Percentiles rank a stretch among this genome's conserved stretches.
These are phyloP conservation scores for Chloromyia formosa DNA, from an alignment of 2,888 invertebrate genomes.

Conservation along the genomic window DNA sequence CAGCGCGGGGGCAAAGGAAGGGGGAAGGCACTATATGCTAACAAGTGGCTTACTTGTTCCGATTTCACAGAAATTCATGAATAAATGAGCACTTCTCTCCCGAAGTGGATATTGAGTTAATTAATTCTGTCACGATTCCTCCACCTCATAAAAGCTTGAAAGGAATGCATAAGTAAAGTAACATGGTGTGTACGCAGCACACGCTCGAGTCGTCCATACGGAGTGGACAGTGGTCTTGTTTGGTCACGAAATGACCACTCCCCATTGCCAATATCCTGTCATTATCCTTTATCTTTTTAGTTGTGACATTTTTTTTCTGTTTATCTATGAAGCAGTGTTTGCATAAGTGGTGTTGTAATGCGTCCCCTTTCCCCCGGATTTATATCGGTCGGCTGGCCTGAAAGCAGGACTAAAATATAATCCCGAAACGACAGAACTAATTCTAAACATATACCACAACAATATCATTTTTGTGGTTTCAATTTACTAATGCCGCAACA, in stretches of 20 bases:
- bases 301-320: no score
- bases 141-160: conserved; percentile 22
- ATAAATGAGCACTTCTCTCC: conserved; percentile 29
- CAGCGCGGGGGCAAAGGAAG: no score
- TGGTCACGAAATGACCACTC: conserved; percentile 15
- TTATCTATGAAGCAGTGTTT: no score
- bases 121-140: conserved; percentile 38
- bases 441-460: conserved; percentile 37
- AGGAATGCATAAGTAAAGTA: conserved; percentile 17
- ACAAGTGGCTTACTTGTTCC: conserved; percentile 23
- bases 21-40: neutral
- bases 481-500: conserved; percentile 48
- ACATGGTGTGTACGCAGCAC: no score
- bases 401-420: conserved; percentile 8
- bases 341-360: neutral
- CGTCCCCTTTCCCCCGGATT: neutral
- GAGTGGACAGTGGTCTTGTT: neutral
- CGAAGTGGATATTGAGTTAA: conserved; percentile 30
- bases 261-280: neutral
- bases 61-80: conserved; percentile 28
- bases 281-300: conserved; percentile 19
- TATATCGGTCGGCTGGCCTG: neutral
- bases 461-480: conserved; percentile 48
- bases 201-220: neutral
- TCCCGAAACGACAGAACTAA: conserved; percentile 1